Conservation (phyloP, 2,888 invertebrate species). For the Dynastes tityus region DNA sequence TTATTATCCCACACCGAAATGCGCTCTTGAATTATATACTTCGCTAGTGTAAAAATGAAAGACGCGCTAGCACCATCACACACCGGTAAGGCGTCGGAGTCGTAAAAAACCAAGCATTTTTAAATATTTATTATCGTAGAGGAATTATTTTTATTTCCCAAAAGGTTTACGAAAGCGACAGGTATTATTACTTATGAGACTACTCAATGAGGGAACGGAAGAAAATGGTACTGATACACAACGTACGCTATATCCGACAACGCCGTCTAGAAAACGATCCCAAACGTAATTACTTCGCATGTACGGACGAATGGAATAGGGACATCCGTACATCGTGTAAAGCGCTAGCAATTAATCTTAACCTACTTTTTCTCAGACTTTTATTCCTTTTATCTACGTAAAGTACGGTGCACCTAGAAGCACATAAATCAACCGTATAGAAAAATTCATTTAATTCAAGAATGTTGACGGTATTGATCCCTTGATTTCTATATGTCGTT, state of each 20-base stretch:
- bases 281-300: slow-evolving; percentile 15
- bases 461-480: not conserved
- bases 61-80: not conserved
- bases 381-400: not conserved
- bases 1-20: not conserved
- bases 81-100: not conserved
- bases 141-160: slow-evolving; percentile 40
- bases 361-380: not conserved
- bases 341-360: slow-evolving; percentile 4
- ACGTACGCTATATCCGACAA: not conserved
- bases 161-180: slow-evolving; percentile 20
- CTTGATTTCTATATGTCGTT: not conserved
- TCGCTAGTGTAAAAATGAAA: not conserved
- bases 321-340: not conserved
- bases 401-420: not conserved
- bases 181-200: slow-evolving; percentile 22
- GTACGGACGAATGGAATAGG: not conserved
- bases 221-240: not conserved
- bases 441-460: not conserved
- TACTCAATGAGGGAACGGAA: not conserved
- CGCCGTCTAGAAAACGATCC: not conserved
- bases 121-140: slow-evolving; percentile 27
- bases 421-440: not conserved
- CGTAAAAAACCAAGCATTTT: slow-evolving; percentile 33
- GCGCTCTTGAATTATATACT: no score